These are phyloP conservation scores for Hypomecis punctinalis DNA, from an alignment of 2,888 invertebrate genomes.

Conservation along the genomic window DNA sequence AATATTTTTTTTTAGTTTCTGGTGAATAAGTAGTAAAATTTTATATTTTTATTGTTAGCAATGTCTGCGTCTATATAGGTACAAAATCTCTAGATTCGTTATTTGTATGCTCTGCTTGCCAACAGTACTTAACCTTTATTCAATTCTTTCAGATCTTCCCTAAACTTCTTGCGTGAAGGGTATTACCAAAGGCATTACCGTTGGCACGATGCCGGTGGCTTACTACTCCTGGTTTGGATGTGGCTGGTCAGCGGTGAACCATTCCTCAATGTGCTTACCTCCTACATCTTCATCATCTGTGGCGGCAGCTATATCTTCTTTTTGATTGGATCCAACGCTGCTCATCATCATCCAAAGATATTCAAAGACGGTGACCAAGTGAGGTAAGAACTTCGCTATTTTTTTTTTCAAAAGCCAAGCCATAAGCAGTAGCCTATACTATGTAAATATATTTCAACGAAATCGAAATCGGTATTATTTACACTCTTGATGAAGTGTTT, in stretches of 20 bases:
- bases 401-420: too few relatives aligned
- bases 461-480: too few relatives aligned
- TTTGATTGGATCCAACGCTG: constrained; percentile 88
- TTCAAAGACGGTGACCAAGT: constrained; percentile 87
- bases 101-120: too few relatives aligned
- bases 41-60: too few relatives aligned
- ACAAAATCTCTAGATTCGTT: too few relatives aligned
- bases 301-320: constrained; percentile 86
- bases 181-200: constrained; percentile 63
- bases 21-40: too few relatives aligned
- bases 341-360: constrained; percentile 92
- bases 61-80: too few relatives aligned
- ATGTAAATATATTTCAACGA: too few relatives aligned
- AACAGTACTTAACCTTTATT: background rate
- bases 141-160: constrained; percentile 55
- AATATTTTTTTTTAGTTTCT: too few relatives aligned
- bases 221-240: constrained; percentile 76
- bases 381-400: background rate
- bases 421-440: too few relatives aligned
- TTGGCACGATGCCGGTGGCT: constrained; percentile 67
- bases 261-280: constrained; percentile 61
- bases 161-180: constrained; percentile 58
- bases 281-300: constrained; percentile 84
- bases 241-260: constrained; percentile 61
- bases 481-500: too few relatives aligned